phyloP scores from a whole-genome alignment of 2,113 vertebrate genomes.

The Bufo bufo region DNA sequence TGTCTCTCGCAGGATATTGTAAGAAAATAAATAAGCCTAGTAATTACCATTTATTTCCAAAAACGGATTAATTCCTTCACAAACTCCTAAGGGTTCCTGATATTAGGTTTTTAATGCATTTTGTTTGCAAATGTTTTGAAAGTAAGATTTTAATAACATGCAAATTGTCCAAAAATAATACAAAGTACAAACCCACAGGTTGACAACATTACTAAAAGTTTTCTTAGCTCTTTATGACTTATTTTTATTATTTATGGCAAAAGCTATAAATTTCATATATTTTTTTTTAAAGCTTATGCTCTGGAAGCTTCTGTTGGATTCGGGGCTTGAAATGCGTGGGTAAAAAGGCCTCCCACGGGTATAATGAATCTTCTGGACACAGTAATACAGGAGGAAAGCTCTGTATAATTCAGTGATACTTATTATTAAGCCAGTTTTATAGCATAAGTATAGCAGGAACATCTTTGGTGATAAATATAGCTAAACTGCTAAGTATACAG shows the following conservation, averaged over 20 bases:
- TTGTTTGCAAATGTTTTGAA: slow-evolving; percentile 44
- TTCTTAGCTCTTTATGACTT: background rate
- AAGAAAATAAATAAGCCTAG: slow-evolving; percentile 51
- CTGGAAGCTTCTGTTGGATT: background rate
- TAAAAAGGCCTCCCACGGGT: background rate
- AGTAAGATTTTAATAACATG: slow-evolving; percentile 30
- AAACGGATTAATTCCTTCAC: slow-evolving; percentile 46
- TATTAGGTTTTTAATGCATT: slow-evolving; percentile 47
- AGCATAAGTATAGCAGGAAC: background rate
- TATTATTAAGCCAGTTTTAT: slow-evolving; percentile 10
- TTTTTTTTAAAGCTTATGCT: background rate
- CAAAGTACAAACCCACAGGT: background rate
- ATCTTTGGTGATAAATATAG: background rate
- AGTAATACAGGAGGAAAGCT: background rate
- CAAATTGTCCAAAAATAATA: background rate
- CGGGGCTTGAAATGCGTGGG: background rate
- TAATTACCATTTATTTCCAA: slow-evolving; percentile 49
- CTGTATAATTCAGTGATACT: slow-evolving; percentile 7
- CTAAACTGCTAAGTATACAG: background rate
- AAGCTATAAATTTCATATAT: background rate
- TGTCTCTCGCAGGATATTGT: slow-evolving; percentile 37
- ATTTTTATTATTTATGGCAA: background rate
- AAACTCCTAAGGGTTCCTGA: slow-evolving; percentile 48
- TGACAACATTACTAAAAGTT: background rate
- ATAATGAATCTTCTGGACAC: background rate